phyloP scores from a whole-genome alignment of 1,140 invertebrate species.

The Vanessa tameamea region DNA sequence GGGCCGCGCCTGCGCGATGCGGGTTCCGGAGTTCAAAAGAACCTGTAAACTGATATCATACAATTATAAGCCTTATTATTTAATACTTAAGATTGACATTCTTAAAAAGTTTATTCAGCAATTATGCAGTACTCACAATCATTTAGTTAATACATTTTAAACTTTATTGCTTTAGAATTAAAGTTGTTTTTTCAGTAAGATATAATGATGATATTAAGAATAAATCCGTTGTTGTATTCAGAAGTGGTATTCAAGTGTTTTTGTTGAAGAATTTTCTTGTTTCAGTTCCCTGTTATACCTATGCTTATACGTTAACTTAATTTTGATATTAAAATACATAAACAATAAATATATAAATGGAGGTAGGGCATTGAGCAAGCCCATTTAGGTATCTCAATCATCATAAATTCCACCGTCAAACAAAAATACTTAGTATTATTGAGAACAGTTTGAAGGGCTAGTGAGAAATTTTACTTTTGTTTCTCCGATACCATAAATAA shows the following conservation, averaged over 20 bases:
- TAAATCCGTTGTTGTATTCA: constrained; percentile 13
- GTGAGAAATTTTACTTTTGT: too few species aligned
- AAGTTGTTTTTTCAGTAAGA: constrained; percentile 2
- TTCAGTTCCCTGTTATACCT: constrained; percentile 1
- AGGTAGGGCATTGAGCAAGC: too few species aligned
- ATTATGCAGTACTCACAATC: not conserved
- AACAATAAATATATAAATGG: too few species aligned
- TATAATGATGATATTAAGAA: constrained; percentile 14
- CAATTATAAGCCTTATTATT: not conserved
- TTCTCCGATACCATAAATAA: too few species aligned
- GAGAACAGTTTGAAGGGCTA: too few species aligned
- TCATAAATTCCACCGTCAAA: too few species aligned
- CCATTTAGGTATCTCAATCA: too few species aligned
- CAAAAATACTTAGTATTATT: too few species aligned
- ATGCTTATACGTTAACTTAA: not conserved
- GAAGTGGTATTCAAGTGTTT: constrained; percentile 9
- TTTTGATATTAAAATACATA: not conserved
- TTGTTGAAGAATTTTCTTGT: constrained; percentile 12
- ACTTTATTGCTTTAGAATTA: not conserved
- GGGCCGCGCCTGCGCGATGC: constrained; percentile 50
- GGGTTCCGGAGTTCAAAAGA: constrained; percentile 55
- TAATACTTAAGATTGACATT: not conserved
- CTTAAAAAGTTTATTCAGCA: not conserved
- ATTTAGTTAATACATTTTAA: not conserved
- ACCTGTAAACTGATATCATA: not conserved